phyloP scores from a whole-genome alignment of 2,888 invertebrate species.

The Lithophane ornitopus region DNA sequence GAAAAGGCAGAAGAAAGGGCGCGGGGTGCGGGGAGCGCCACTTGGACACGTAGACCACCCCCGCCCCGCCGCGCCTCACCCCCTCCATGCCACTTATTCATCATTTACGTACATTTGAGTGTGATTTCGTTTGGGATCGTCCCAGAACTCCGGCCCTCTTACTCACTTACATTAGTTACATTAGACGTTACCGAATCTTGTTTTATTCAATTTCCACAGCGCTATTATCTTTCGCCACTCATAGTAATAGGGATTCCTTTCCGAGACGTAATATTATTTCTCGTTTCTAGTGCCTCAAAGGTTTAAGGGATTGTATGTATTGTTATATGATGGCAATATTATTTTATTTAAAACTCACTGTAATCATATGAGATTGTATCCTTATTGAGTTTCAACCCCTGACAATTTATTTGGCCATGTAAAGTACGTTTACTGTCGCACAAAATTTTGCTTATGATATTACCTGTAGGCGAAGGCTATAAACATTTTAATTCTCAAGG shows the following conservation, averaged over 20 bases:
- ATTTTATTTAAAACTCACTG: conserved; percentile 50
- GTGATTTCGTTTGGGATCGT: conserved; percentile 88
- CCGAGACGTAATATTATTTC: conserved; percentile 79
- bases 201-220: conserved; percentile 84
- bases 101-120: conserved; percentile 89
- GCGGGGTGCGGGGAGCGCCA: conserved; percentile 73
- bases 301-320: conserved; percentile 66
- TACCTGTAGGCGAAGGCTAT: conserved; percentile 52
- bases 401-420: conserved; percentile 55
- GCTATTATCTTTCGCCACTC: conserved; percentile 84
- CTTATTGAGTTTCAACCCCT: conserved; percentile 28
- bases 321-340: conserved; percentile 57
- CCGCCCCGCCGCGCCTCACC: conserved; percentile 67
- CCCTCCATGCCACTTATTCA: conserved; percentile 83
- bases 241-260: conserved; percentile 80
- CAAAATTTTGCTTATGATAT: conserved; percentile 63
- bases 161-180: conserved; percentile 86
- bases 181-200: conserved; percentile 84
- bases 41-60: conserved; percentile 86
- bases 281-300: conserved; percentile 72
- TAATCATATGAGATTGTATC: conserved; percentile 40
- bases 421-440: conserved; percentile 60
- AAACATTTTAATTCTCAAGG: conserved; percentile 68
- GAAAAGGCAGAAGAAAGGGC: conserved; percentile 73
- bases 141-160: conserved; percentile 80